These are phyloP conservation scores for Pelodytes ibericus DNA, from an alignment of 2,797 vertebrate genomes.

Conservation along the genomic window DNA sequence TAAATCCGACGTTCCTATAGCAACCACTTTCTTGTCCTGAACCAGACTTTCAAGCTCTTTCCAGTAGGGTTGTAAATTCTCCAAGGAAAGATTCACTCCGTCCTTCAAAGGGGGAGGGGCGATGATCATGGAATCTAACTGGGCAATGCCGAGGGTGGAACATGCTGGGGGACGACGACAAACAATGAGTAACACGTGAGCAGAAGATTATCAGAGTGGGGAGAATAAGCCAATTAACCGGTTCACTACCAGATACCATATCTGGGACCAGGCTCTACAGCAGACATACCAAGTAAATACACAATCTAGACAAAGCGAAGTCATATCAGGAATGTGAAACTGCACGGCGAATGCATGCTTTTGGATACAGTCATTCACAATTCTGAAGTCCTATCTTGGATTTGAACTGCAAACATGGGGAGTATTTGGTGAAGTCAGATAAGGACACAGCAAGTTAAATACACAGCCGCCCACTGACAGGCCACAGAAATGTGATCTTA, in stretches of 20 bases:
- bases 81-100: conserved; percentile 78
- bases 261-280: too few species aligned
- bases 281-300: too few species aligned
- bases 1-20: conserved; percentile 95
- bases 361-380: neutral
- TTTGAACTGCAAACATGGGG: neutral
- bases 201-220: neutral
- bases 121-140: conserved; percentile 95
- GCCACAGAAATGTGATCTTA: neutral
- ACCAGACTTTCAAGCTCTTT: conserved; percentile 89
- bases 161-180: conserved; percentile 82
- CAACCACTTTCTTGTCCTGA: conserved; percentile 82
- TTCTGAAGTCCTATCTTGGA: neutral
- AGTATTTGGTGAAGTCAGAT: neutral
- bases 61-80: conserved; percentile 92
- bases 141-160: conserved; percentile 85
- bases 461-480: neutral
- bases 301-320: too few species aligned
- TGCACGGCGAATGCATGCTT: neutral
- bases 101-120: conserved; percentile 83
- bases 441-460: neutral
- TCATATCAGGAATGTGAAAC: too few species aligned
- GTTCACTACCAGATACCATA: neutral
- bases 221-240: neutral
- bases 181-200: conserved; percentile 26